Conservation (phyloP, 2,113 vertebrate species). For the Hippopotamus amphibius region DNA sequence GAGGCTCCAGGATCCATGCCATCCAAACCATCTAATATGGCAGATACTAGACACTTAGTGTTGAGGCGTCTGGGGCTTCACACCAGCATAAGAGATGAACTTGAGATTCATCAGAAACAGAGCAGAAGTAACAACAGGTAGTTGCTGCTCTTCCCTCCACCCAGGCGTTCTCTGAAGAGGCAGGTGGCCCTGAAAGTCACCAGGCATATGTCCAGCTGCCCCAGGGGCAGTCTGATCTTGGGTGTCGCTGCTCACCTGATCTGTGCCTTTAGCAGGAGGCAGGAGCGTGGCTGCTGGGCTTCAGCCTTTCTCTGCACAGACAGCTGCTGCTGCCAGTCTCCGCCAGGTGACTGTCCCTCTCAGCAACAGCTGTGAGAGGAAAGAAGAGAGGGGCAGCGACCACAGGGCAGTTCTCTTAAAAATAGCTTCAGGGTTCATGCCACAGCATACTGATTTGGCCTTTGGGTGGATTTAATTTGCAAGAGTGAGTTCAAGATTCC, state of each 20-base stretch:
- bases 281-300: not conserved
- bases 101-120: not conserved
- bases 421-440: slow-evolving; percentile 54
- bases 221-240: not conserved
- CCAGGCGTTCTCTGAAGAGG: not conserved
- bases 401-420: slow-evolving; percentile 45
- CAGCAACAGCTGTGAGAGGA: slow-evolving; percentile 50
- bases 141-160: not conserved
- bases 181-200: slow-evolving; percentile 14
- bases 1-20: not conserved
- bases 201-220: not conserved
- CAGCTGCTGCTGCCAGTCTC: slow-evolving; percentile 33
- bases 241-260: not conserved
- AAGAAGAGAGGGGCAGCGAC: not conserved
- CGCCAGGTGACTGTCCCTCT: slow-evolving; percentile 57
- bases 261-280: not conserved
- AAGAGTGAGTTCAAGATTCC: not conserved
- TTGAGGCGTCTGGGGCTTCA: not conserved
- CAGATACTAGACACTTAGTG: not conserved
- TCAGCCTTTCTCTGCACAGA: not conserved
- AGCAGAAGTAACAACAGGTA: not conserved
- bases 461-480: slow-evolving; percentile 42
- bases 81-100: not conserved
- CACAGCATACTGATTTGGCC: slow-evolving; percentile 19
- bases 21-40: not conserved